Conservation (phyloP, 2,113 vertebrate genomes). For the Anhinga anhinga region DNA sequence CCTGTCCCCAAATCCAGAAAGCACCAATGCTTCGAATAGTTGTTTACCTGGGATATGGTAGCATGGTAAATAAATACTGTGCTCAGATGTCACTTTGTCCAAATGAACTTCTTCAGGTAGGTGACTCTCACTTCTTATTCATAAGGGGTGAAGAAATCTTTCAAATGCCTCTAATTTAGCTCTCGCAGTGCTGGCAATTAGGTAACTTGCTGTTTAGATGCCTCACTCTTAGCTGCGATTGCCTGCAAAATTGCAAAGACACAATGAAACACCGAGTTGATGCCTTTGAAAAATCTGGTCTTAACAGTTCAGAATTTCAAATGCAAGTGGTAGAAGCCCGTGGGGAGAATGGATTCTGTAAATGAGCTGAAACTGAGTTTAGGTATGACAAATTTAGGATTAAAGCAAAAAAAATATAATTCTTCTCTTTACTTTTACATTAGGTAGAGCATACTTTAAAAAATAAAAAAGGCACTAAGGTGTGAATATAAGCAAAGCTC, state of each 20-base stretch:
- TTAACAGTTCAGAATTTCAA: not conserved
- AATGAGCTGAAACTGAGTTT: not conserved
- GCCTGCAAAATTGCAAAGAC: not conserved
- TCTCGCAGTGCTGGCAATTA: not conserved
- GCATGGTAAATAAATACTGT: conserved; percentile 82
- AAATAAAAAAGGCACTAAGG: not conserved
- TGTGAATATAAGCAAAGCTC: not conserved
- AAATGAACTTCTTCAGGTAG: conserved; percentile 79
- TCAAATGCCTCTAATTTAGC: not conserved
- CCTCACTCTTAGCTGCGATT: not conserved
- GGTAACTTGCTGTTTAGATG: not conserved
- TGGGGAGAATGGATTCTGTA: not conserved
- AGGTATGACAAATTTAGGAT: not conserved
- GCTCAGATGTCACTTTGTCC: conserved; percentile 66
- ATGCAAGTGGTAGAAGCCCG: not conserved
- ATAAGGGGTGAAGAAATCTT: not conserved
- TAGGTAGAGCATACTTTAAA: not conserved
- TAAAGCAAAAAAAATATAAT: not conserved
- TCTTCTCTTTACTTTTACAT: not conserved
- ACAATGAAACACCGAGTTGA: not conserved
- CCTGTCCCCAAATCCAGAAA: conserved; percentile 71
- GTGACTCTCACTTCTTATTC: not conserved
- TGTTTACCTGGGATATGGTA: conserved; percentile 81
- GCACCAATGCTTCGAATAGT: conserved; percentile 53
- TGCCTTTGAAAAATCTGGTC: not conserved